These are phyloP conservation scores for Carcinoscorpius rotundicauda DNA, from an alignment of 1,140 invertebrate genomes.

Conservation along the genomic window DNA sequence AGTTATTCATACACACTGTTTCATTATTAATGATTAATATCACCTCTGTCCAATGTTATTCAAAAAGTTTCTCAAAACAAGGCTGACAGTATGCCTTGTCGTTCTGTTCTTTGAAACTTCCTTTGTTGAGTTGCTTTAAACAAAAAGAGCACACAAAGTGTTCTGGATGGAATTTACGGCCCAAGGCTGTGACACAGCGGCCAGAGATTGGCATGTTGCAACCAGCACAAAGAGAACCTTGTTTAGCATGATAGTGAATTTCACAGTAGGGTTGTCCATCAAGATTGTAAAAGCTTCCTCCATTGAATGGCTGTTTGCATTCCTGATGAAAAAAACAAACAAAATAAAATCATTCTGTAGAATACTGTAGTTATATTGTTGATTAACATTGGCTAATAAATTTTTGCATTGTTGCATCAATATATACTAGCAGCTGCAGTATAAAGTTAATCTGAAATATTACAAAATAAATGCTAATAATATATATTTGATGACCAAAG, in stretches of 20 bases:
- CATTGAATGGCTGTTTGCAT: constrained; percentile 82
- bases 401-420: too few relatives aligned
- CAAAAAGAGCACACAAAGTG: constrained; percentile 99
- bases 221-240: constrained; percentile 90
- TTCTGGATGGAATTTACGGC: constrained; percentile 96
- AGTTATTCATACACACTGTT: too few relatives aligned
- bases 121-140: constrained; percentile 90
- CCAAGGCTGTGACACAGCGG: constrained; percentile 97
- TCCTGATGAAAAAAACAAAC: constrained; percentile 48
- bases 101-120: constrained; percentile 96
- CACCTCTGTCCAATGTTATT: constrained; percentile 35
- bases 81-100: constrained; percentile 96
- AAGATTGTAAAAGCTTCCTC: constrained; percentile 89
- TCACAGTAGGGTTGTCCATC: constrained; percentile 95
- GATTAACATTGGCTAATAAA: too few relatives aligned
- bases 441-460: too few relatives aligned
- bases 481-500: too few relatives aligned
- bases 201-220: constrained; percentile 95
- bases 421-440: too few relatives aligned
- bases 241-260: constrained; percentile 92
- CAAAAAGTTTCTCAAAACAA: constrained; percentile 95
- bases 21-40: too few relatives aligned
- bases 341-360: background rate
- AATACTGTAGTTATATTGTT: background rate
- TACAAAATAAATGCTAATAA: constrained; percentile 11